phyloP scores from a whole-genome alignment of 2,113 vertebrate species.

The Dolichotis patagonum region DNA sequence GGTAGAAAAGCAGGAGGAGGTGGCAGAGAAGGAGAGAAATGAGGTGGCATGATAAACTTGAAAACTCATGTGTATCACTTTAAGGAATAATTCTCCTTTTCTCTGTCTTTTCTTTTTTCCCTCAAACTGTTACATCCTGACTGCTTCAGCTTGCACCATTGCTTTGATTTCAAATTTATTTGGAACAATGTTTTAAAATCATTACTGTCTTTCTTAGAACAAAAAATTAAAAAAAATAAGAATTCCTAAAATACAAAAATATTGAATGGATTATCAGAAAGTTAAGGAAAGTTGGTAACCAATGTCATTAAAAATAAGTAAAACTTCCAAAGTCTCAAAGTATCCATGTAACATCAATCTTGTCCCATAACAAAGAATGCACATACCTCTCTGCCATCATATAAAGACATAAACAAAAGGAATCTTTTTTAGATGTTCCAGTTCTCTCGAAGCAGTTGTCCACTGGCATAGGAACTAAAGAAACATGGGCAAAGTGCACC shows the following conservation, averaged over 20 bases:
- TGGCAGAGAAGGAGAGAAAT: neutral
- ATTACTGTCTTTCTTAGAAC: neutral
- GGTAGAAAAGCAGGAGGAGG: neutral
- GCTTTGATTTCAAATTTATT: neutral
- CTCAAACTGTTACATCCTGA: neutral
- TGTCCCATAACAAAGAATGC: no score
- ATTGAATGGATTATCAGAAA: neutral
- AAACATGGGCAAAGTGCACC: accelerated
- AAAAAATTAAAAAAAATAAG: neutral
- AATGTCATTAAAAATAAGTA: neutral
- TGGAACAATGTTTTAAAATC: neutral
- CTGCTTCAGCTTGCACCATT: neutral
- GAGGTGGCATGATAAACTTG: neutral
- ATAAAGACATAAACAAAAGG: neutral
- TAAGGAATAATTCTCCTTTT: neutral
- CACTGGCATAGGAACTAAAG: neutral
- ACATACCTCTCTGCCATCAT: neutral
- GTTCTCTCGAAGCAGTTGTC: neutral
- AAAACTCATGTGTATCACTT: neutral
- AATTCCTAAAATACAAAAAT: neutral
- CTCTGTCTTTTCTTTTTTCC: neutral
- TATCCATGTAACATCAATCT: neutral
- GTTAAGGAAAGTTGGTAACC: neutral
- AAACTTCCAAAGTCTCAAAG: neutral
- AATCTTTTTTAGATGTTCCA: neutral